phyloP scores from a whole-genome alignment of 2,797 vertebrate species.

The Sus cebifrons region DNA sequence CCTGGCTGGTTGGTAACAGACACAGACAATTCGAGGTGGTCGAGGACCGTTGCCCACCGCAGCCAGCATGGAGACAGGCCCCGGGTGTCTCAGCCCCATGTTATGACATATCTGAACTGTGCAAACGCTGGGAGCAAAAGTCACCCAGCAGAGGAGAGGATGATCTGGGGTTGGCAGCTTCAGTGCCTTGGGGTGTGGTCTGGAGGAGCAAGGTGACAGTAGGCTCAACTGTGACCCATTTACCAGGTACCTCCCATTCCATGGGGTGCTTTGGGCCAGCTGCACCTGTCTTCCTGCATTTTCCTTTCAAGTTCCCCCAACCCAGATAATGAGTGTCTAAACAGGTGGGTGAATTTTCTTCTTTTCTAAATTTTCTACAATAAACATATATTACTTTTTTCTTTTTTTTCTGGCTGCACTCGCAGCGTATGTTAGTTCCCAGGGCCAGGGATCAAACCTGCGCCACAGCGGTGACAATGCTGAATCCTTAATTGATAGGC shows the following conservation, averaged over 20 bases:
- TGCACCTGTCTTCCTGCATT: not conserved
- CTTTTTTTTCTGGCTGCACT: no score
- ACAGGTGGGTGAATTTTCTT: not conserved
- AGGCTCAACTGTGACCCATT: not conserved
- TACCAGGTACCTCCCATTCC: not conserved
- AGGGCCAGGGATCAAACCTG: no score
- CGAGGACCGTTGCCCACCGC: fast-evolving
- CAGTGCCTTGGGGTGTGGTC: not conserved
- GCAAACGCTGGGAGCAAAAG: not conserved
- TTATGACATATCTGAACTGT: not conserved
- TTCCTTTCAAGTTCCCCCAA: not conserved
- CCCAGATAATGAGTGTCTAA: not conserved
- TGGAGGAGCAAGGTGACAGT: not conserved
- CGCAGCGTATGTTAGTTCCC: no score
- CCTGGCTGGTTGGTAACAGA: not conserved
- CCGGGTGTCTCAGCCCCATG: no score
- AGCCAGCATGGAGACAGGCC: no score
- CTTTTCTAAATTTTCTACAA: not conserved
- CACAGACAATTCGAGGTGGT: not conserved
- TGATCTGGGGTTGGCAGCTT: fast-evolving
- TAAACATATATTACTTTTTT: no score
- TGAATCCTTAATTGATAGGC: no score
- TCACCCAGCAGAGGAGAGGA: not conserved
- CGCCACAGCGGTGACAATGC: no score
- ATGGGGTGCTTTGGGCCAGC: not conserved